Evolutionary conservation across 2,888 invertebrate genomes (phyloP).

Genomic region (Erebia ligea): DNA sequence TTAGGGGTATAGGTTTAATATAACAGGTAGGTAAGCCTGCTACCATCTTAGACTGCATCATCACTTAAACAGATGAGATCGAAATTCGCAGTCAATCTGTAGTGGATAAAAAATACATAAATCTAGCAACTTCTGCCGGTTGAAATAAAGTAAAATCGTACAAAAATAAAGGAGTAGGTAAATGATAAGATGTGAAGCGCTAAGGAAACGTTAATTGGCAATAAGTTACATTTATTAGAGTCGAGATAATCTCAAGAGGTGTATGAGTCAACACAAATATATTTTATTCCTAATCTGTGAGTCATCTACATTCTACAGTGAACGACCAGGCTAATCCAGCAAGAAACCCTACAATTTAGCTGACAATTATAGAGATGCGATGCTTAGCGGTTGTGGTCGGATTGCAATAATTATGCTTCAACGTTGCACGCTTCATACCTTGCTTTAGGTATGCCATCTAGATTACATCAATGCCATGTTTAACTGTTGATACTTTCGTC

Average conservation of each 20-base stretch:
- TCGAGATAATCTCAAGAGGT: not conserved
- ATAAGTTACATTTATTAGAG: not conserved
- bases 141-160: too few species aligned
- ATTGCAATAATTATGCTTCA: constrained; percentile 29
- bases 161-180: not conserved
- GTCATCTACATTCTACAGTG: constrained; percentile 6
- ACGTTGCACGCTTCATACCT: constrained; percentile 26
- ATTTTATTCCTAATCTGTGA: constrained; percentile 9
- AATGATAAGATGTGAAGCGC: not conserved
- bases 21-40: too few species aligned
- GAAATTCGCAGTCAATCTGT: too few species aligned
- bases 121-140: too few species aligned
- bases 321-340: constrained; percentile 5
- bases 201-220: constrained; percentile 1
- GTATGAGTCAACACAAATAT: constrained; percentile 15
- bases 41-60: too few species aligned
- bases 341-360: constrained; percentile 19
- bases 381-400: constrained; percentile 25
- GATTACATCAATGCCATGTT: not conserved
- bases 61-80: too few species aligned
- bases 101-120: too few species aligned
- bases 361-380: constrained; percentile 32
- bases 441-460: constrained; percentile 8
- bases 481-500: not conserved
- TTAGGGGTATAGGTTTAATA: too few species aligned